Conservation (phyloP, 2,888 invertebrate species). For the Ophioninae sp. region DNA sequence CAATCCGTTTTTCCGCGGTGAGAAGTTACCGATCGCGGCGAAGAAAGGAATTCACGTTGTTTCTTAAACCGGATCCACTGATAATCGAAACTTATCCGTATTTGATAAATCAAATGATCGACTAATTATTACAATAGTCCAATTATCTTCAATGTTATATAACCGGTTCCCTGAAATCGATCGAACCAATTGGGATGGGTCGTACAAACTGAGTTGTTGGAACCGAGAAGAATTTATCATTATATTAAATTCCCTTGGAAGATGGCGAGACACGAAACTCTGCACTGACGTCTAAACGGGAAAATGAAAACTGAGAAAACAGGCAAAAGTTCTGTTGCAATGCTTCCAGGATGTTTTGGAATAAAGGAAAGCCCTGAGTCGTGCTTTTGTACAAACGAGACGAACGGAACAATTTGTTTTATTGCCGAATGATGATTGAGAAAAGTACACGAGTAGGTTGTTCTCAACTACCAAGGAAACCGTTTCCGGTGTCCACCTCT, state of each 20-base stretch:
- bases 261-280: not conserved
- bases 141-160: slow-evolving; percentile 50
- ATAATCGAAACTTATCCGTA: not conserved
- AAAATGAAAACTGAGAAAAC: not conserved
- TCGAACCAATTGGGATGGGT: not conserved
- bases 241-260: not conserved
- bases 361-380: not conserved
- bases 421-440: not conserved
- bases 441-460: not conserved
- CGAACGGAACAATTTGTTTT: not conserved
- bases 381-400: not conserved
- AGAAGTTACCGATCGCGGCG: slow-evolving; percentile 94
- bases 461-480: not conserved
- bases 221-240: not conserved
- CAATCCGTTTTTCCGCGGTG: slow-evolving; percentile 93
- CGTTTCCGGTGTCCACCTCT: too few relatives aligned
- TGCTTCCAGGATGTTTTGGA: not conserved
- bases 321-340: not conserved
- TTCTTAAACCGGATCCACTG: slow-evolving; percentile 73
- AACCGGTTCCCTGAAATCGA: slow-evolving; percentile 2
- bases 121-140: slow-evolving; percentile 32
- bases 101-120: slow-evolving; percentile 25
- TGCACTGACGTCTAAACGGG: not conserved
- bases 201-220: not conserved
- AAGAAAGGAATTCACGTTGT: slow-evolving; percentile 92